Percentiles rank a stretch among this genome's conserved stretches.
Conservation (phyloP, 2,113 vertebrate genomes). For the Pycnonotus jocosus region DNA sequence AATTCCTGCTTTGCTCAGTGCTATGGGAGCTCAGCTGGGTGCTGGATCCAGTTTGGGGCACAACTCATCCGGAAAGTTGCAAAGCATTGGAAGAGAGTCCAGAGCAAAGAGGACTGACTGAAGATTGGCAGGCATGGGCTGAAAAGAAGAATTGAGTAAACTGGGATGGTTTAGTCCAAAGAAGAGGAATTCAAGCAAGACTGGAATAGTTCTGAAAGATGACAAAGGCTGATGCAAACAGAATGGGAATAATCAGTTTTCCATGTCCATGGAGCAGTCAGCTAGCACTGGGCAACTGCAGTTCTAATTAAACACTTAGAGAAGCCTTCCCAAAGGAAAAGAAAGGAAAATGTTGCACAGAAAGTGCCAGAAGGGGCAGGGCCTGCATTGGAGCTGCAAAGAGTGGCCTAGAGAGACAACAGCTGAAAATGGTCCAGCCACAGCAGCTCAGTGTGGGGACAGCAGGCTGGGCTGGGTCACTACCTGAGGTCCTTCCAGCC, state of each 20-base stretch:
- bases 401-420: background rate
- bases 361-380: background rate
- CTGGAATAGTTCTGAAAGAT: background rate
- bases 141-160: background rate
- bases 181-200: background rate
- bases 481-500: background rate
- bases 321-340: background rate
- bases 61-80: background rate
- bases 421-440: background rate
- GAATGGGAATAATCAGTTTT: background rate
- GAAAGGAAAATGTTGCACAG: background rate
- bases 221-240: background rate
- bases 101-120: background rate
- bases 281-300: background rate
- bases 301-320: background rate
- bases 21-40: background rate
- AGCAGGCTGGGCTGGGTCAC: background rate
- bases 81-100: background rate
- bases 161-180: background rate
- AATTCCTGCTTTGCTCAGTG: background rate
- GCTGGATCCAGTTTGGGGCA: background rate
- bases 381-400: background rate
- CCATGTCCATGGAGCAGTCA: background rate
- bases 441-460: background rate
- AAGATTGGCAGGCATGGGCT: background rate